Evolutionary conservation across 2,888 invertebrate genomes (phyloP), one percentile per base, ranked within the genome.

Genomic region (Nyleta sp.): DNA sequence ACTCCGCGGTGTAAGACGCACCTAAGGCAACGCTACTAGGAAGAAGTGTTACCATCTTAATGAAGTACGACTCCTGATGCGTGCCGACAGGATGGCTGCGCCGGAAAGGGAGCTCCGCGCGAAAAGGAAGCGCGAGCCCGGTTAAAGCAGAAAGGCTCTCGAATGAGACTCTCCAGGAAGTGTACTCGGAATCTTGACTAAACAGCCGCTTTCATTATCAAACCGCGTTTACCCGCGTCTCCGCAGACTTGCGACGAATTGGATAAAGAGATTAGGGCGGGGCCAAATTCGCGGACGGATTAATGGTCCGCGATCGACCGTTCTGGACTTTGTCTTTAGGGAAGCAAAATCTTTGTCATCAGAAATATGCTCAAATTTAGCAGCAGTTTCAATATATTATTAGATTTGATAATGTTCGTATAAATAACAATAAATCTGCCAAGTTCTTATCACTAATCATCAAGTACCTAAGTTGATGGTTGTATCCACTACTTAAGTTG

Each of bases 31-130:
- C 48, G 68, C 35, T 52, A 52, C 67, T 70, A 57, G 84, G 87
- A 88, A 89, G 87, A 89, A 89, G 88, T 88, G 89, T 88, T 88
- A 84, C 88, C 82, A 87, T 88, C 89, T 89, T 89, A 89, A 89
- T 89, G 87, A 89, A 89, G 88, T 88, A 88, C 87, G 89, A 88
- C 87, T 90, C 84, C 82, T 86, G 88, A 89, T 89, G 88, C 88
- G 86, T 85, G 86, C 84, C 80, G 78, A 79, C 72, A 65, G 77
- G 78, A 81, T 67, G 72, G 68, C 60, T 60, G 73, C 60, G 68
- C 53, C 74, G 68, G 60, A 72, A 76, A 62, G 71, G 70, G 72
- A 68, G 44, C 52, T 65, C 78, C 72, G 55, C 24, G 42, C 20
- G 57, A 68, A 65, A 71, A 81, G 75, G 68, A 70, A 77, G 75